Conservation (phyloP, 1,140 invertebrate species). For the Popillia japonica region DNA sequence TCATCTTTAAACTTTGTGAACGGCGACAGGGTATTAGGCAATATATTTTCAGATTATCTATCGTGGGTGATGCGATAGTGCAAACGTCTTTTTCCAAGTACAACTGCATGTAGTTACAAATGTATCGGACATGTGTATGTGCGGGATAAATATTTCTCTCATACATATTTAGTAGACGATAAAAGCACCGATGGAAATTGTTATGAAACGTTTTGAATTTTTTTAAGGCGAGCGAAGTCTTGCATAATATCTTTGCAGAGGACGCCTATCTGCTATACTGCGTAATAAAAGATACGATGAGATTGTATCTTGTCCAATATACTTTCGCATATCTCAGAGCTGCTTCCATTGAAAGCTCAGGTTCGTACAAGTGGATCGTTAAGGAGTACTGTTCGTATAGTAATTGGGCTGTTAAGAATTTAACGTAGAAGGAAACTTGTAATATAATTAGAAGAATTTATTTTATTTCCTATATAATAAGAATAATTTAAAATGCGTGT, state of each 20-base stretch:
- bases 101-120: neutral
- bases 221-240: neutral
- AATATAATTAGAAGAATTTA: no score
- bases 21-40: neutral
- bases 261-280: neutral
- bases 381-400: no score
- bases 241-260: neutral
- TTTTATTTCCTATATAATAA: no score
- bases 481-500: no score
- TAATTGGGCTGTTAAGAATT: no score
- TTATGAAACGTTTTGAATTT: constrained; percentile 11
- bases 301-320: no score
- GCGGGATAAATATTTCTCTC: neutral
- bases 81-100: neutral
- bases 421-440: no score
- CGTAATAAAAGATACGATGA: no score
- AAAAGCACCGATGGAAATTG: neutral
- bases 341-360: no score
- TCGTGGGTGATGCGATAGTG: constrained; percentile 13
- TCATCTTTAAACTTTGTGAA: neutral
- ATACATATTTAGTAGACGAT: constrained; percentile 11
- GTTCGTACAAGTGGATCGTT: no score
- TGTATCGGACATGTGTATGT: neutral
- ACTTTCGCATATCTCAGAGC: no score
- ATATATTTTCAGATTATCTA: neutral